Conservation (phyloP, 2,113 vertebrate species). For the Oceanodroma tethys region DNA sequence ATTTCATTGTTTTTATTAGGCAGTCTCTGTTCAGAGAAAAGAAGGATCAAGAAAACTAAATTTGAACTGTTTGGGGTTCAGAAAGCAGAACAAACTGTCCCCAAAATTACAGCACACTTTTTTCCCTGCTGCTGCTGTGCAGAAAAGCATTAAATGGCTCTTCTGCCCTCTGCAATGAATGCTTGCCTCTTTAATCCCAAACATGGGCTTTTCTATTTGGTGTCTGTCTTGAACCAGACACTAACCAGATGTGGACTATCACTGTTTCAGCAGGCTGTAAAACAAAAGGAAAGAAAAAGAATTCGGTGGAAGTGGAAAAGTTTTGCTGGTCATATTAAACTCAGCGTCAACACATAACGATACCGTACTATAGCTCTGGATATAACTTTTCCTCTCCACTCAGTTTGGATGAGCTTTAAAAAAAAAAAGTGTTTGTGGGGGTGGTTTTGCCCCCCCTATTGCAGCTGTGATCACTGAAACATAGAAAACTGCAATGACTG, state of each 20-base stretch:
- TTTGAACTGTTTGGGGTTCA: neutral
- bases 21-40: neutral
- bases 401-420: neutral
- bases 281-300: conserved; percentile 37
- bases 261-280: conserved; percentile 42
- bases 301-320: neutral
- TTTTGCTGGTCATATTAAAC: conserved; percentile 4
- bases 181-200: conserved; percentile 13
- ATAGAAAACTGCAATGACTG: neutral
- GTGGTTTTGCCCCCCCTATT: neutral
- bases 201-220: conserved; percentile 1
- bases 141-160: neutral
- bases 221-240: conserved; percentile 12
- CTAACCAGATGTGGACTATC: conserved; percentile 40
- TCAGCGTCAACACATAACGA: neutral
- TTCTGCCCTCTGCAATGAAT: neutral
- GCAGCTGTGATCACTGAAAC: neutral
- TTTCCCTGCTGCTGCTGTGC: rapidly evolving
- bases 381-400: neutral
- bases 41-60: neutral
- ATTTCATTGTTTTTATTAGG: neutral
- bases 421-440: neutral
- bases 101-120: neutral
- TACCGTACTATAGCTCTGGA: neutral
- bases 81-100: neutral